Base-by-base conservation (phyloP, 2,888 invertebrate genomes). In the Agrilus mali region DNA sequence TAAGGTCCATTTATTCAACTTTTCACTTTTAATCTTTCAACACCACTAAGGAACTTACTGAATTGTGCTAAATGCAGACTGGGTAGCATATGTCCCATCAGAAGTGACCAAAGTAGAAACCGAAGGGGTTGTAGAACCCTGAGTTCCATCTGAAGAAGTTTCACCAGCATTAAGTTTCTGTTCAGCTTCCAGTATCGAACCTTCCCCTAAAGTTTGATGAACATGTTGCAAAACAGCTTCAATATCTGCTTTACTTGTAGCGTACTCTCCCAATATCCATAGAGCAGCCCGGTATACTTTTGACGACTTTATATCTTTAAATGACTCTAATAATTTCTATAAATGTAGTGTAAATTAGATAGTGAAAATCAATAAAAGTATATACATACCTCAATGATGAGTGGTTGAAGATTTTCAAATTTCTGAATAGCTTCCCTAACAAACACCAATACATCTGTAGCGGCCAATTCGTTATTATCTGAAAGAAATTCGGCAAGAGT, bases 31-130 rank as follows among this genome's bases (percentile, higher is more conserved):
- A 36, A 15, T 40, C n/a, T 27, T 16, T 15, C 38, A 38, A 27
- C 33, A 17, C 12, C 32, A 40, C 35, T 34, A 14, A 36, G 42
- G 32, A 40, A 73, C 80, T 74, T 64, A 83, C 78, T 77, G 73
- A 17, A 82, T 74, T 53, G 88, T 72, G 60, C 88, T 94, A 68
- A 97, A 94, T 35, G 94, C 96, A 51, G 95, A 95, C 69, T 99
- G 97, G 4, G 95, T 86, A 20, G 97, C 98, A 67, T 99, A 99
- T 0, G 97, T 96, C 15, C 98, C 98, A 72, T 99, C 98, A 32
- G 97, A 96, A 37, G 98, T 98, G 35, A 98, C 95, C 46, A 90
- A 69, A 55, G 82, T 84, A 31, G 81, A 74, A 2, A 64, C 52
- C 15, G 54, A 55, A 45, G 52, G 55, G 10, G 40, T 47, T 38